Evolutionary conservation across 2,113 vertebrate genomes (phyloP).

Genomic region (Motacilla tschutschensis): DNA sequence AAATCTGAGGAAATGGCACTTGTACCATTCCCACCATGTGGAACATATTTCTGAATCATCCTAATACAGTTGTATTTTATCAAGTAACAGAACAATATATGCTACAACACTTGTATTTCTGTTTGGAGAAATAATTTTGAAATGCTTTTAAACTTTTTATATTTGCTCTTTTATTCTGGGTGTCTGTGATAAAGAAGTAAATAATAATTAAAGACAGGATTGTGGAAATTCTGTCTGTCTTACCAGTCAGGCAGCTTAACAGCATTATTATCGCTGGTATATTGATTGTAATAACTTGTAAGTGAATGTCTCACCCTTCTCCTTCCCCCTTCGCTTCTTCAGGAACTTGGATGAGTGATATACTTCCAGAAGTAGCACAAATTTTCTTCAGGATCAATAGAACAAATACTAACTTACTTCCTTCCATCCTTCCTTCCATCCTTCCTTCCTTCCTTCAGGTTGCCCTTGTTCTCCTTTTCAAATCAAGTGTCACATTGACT

Average conservation of each 20-base stretch:
- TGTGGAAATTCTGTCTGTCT: background rate
- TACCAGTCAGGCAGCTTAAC: background rate
- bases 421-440: background rate
- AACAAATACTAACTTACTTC: background rate
- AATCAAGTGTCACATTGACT: slow-evolving; percentile 72
- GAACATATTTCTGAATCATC: background rate
- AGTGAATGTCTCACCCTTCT: background rate
- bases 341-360: background rate
- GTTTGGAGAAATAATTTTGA: background rate
- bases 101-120: background rate
- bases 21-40: accelerated
- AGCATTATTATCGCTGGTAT: background rate
- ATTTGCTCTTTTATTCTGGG: background rate
- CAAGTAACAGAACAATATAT: background rate
- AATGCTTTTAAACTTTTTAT: background rate
- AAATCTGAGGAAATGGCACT: background rate
- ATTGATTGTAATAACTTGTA: background rate
- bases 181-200: background rate
- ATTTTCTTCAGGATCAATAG: background rate
- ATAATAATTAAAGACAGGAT: background rate
- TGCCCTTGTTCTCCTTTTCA: slow-evolving; percentile 70
- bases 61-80: background rate
- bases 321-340: background rate
- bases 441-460: slow-evolving; percentile 48
- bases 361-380: background rate